These are phyloP conservation scores for Sclerurus mexicanus DNA, from an alignment of 2,113 vertebrate genomes.

Conservation along the genomic window DNA sequence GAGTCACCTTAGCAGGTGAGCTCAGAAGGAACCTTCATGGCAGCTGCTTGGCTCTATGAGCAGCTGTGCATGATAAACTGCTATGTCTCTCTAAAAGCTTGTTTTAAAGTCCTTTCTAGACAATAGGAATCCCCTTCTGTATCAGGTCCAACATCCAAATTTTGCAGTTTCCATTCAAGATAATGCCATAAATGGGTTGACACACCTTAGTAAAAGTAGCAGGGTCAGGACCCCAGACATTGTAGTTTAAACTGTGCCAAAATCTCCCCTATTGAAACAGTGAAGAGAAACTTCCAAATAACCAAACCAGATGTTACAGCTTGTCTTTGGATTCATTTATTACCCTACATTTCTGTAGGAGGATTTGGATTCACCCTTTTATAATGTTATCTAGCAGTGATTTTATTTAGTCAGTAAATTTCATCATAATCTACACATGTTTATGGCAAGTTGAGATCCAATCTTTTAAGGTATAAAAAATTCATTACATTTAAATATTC, in stretches of 20 bases:
- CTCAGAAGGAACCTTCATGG: background rate
- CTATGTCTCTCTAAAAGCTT: accelerated
- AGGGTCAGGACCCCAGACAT: background rate
- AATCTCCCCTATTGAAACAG: background rate
- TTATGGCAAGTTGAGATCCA: constrained; percentile 31
- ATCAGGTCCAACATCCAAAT: background rate
- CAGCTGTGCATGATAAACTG: background rate
- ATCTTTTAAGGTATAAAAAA: constrained; percentile 29
- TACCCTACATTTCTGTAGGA: background rate
- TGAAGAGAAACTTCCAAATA: background rate
- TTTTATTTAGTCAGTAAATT: constrained; percentile 59
- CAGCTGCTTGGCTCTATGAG: background rate
- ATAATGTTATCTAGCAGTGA: background rate
- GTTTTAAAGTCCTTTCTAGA: background rate
- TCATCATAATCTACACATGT: constrained; percentile 24
- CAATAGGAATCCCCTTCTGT: background rate
- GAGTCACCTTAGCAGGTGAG: background rate
- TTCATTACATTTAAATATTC: constrained; percentile 59
- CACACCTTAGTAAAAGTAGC: background rate
- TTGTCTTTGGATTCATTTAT: background rate
- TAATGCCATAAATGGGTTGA: background rate
- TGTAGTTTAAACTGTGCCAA: background rate
- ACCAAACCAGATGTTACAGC: background rate
- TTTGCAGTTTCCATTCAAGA: background rate
- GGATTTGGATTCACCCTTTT: background rate